phyloP scores from a whole-genome alignment of 92 coral and sea anemone genomes.

The Actinostola sp. region DNA sequence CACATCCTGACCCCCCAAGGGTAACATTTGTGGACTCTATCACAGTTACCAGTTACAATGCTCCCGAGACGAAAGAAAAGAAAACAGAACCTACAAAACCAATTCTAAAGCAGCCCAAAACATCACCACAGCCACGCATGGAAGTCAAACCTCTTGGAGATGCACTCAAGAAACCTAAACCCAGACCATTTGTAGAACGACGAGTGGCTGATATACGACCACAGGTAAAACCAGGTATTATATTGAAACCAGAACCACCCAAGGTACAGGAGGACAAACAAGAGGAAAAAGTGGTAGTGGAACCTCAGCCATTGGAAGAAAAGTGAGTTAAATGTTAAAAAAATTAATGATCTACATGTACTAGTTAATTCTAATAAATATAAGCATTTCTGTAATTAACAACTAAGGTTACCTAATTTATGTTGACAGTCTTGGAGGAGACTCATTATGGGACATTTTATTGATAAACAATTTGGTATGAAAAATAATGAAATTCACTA shows the following conservation, averaged over 20 bases:
- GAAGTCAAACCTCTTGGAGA: conserved; percentile 12
- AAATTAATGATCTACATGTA: too few species aligned
- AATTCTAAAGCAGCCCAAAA: conserved; percentile 60
- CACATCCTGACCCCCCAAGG: conserved; percentile 26
- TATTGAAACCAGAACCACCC: conserved; percentile 43
- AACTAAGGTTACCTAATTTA: too few species aligned
- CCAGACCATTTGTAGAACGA: conserved; percentile 36
- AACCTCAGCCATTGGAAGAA: conserved; percentile 32
- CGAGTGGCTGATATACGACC: conserved; percentile 45
- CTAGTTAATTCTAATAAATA: too few species aligned
- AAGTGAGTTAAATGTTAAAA: conserved; percentile 31
- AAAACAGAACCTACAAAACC: conserved; percentile 53
- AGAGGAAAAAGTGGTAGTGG: conserved; percentile 26
- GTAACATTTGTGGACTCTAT: conserved; percentile 68
- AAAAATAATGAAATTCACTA: too few species aligned
- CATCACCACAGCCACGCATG: conserved; percentile 12
- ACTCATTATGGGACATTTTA: too few species aligned
- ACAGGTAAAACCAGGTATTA: conserved; percentile 25
- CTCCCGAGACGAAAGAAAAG: conserved; percentile 39
- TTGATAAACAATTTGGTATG: too few species aligned
- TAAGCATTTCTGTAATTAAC: too few species aligned
- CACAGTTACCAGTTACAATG: conserved; percentile 60
- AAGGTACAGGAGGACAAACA: conserved; percentile 7
- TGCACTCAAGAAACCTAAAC: conserved; percentile 29
- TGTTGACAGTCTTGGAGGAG: too few species aligned